Evolutionary conservation across 2,113 vertebrate genomes (phyloP), one percentile per base, ranked within the genome.

Genomic region (Rhadina sibilatrix): DNA sequence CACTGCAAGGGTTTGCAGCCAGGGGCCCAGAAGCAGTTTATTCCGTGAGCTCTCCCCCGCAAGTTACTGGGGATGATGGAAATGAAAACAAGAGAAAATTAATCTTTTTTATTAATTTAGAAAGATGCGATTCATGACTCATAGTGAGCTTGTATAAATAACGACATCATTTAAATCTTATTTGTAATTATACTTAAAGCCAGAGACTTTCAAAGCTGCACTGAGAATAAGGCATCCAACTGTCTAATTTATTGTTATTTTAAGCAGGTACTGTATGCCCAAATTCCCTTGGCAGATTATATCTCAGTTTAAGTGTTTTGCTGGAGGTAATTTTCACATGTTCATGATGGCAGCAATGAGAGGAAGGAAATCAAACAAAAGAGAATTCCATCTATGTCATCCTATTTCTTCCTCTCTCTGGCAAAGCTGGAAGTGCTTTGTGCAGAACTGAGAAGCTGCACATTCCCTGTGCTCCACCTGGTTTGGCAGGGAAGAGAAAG

Each of bases 211-310:
- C 52, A 95, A 92, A 95, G 87, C 85, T 86, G 71, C 75, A 11
- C 47, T 54, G 46, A 91, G 70, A 91, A 86, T 53, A 87, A 16
- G 31, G 74, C 89, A 94, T 89, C 71, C 87, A 77, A 83, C 71
- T 81, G 87, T 50, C 68, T 96, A 90, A 96, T 93, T 95, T 94
- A 95, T 85, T 93, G 92, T 96, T 94, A 93, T 93, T 96, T 95
- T 96, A 96, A 96, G 85, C 76, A 96, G 95, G 82, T 93, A 93
- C 76, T 90, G 33, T 25, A 61, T 68, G 92, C 88, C 64, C 87
- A 91, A 94, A 93, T 89, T 87, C 94, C 95, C 91, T 71, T 75
- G 88, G 96, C 79, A 96, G 93, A 95, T 94, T 89, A 53, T 77
- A 94, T 91, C 87, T 96, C 93, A 84, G 49, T 19, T 90, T 93